These are phyloP conservation scores for cattle (Bos taurus) DNA, from an alignment of 2,113 vertebrate genomes.

Conservation along the genomic window DNA sequence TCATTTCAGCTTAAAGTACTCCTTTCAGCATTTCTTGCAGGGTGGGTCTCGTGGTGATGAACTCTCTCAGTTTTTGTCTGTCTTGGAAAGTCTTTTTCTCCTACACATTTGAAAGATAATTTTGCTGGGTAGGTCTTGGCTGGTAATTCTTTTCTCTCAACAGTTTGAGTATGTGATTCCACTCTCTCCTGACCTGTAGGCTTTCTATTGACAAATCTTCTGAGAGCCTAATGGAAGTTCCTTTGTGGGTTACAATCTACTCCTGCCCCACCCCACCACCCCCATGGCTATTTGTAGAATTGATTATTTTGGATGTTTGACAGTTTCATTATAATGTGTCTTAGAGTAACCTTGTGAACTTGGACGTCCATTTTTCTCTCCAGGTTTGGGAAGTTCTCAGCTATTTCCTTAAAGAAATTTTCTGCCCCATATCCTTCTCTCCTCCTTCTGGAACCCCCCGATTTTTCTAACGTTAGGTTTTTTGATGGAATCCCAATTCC, in stretches of 20 bases:
- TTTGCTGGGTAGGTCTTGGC: neutral
- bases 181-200: neutral
- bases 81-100: neutral
- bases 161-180: neutral
- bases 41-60: neutral
- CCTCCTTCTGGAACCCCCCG: neutral
- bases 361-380: neutral
- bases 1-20: neutral
- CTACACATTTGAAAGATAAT: neutral
- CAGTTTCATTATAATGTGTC: neutral
- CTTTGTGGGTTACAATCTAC: neutral
- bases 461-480: neutral
- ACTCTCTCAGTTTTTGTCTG: neutral
- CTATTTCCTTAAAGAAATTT: neutral
- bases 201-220: neutral
- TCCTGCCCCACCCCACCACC: neutral
- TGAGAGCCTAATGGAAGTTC: neutral
- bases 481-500: neutral
- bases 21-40: neutral
- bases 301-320: neutral
- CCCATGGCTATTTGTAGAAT: neutral
- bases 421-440: neutral
- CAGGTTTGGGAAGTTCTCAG: neutral
- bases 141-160: neutral
- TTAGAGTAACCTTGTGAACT: neutral